A percentile compares a stretch with the other conserved stretches of the same genome.
Conservation (phyloP, 2,797 vertebrate species). For the Acrossocheilus wenchowensis region DNA sequence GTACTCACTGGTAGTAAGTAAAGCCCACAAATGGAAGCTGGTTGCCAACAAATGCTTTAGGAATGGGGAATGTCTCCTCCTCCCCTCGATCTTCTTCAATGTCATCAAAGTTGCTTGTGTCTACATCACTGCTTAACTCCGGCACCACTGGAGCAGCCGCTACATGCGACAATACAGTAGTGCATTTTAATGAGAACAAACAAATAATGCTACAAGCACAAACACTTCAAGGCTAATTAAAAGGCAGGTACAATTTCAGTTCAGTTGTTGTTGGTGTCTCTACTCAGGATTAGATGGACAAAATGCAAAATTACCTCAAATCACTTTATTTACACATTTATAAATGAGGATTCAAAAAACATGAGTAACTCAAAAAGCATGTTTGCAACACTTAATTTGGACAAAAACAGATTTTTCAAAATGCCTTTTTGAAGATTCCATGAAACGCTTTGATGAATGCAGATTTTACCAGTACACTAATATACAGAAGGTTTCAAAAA, state of each 20-base stretch:
- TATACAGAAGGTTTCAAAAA: background rate
- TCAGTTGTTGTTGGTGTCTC: background rate
- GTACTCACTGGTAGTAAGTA: conserved; percentile 94
- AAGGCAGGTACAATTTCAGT: background rate
- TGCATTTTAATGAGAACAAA: conserved; percentile 16
- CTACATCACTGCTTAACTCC: conserved; percentile 94
- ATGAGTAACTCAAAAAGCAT: background rate
- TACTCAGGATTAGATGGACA: background rate
- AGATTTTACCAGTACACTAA: background rate
- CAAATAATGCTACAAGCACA: background rate
- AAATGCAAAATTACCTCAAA: background rate
- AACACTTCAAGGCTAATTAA: background rate
- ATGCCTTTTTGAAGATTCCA: no score
- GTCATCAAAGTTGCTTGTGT: conserved; percentile 99
- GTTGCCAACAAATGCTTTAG: conserved; percentile 98
- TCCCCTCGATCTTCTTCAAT: conserved; percentile 97
- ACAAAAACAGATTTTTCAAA: no score
- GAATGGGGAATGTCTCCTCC: conserved; percentile 98
- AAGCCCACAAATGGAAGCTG: conserved; percentile 99
- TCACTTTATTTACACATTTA: background rate
- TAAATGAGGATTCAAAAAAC: background rate
- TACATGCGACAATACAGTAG: conserved; percentile 62
- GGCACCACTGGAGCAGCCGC: conserved; percentile 97
- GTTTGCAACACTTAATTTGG: background rate
- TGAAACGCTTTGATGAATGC: no score